Conservation (phyloP, 2,113 vertebrate species). For the Pelodiscus sinensis region DNA sequence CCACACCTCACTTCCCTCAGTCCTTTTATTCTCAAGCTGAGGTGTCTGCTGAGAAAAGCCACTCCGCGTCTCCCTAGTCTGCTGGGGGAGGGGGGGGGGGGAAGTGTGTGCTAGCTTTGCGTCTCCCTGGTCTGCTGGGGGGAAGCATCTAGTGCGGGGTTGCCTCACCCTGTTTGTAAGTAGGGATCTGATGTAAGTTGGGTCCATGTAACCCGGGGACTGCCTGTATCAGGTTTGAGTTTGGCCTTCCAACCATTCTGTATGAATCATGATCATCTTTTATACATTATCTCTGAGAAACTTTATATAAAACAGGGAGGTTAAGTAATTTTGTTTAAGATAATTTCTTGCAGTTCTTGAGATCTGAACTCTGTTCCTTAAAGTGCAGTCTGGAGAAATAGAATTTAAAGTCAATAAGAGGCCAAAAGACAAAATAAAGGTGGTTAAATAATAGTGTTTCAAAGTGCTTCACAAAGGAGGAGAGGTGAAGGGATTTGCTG, state of each 20-base stretch:
- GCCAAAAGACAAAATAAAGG: neutral
- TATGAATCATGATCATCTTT: rapidly evolving
- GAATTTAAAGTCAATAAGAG: neutral
- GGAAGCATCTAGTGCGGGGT: no score
- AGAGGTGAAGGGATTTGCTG: neutral
- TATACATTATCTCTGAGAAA: neutral
- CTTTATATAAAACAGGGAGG: neutral
- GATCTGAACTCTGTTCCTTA: neutral
- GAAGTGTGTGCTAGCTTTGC: no score
- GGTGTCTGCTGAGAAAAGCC: no score
- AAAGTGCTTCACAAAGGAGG: neutral
- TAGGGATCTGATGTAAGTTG: no score
- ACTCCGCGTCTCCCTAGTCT: no score
- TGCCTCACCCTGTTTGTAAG: no score
- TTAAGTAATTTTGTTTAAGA: neutral
- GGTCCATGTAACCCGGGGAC: no score
- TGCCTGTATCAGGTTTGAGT: neutral
- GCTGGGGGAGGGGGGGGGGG: no score
- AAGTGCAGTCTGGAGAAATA: neutral
- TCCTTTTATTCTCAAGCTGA: no score
- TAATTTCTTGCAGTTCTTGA: constrained; percentile 5
- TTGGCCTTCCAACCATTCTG: neutral
- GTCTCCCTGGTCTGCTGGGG: no score
- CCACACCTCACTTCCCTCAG: no score
- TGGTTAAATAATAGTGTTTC: neutral